A percentile compares a stretch with the other conserved stretches of the same genome.
Evolutionary conservation across 1,140 invertebrate species (phyloP).

Genomic region (Agrypnia vestita): DNA sequence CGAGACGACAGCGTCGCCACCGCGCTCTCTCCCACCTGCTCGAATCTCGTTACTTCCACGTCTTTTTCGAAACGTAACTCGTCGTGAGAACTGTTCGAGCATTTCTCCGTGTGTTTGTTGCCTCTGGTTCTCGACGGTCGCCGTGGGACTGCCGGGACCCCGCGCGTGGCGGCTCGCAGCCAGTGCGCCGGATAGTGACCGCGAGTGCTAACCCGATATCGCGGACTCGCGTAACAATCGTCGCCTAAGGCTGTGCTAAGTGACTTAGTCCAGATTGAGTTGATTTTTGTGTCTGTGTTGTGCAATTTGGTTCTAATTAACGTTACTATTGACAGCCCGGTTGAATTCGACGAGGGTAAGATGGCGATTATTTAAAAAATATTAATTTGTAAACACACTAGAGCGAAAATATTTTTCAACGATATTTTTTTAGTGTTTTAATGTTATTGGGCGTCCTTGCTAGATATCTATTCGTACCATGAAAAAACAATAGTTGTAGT

Average conservation of each 20-base stretch:
- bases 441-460: too few species aligned
- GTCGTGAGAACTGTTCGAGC: too few species aligned
- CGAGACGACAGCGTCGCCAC: too few species aligned
- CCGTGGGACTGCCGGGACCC: neutral
- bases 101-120: neutral
- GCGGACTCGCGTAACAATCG: slow-evolving; percentile 12
- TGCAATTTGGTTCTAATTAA: slow-evolving; percentile 22
- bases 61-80: too few species aligned
- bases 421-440: too few species aligned
- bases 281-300: slow-evolving; percentile 22
- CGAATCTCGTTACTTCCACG: neutral
- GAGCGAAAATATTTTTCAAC: too few species aligned
- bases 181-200: neutral
- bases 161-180: neutral
- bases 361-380: neutral
- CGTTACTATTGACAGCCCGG: slow-evolving; percentile 10
- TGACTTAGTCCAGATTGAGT: neutral
- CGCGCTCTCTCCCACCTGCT: too few species aligned
- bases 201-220: slow-evolving; percentile 15
- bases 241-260: slow-evolving; percentile 32
- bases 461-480: too few species aligned
- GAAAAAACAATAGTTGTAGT: too few species aligned
- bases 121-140: slow-evolving; percentile 13
- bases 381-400: too few species aligned
- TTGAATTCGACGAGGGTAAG: slow-evolving; percentile 18